A percentile compares a stretch with the other conserved stretches of the same genome.
Evolutionary conservation across 2,888 invertebrate species (phyloP).

Genomic region (Scaptomyza cyrtandrae): DNA sequence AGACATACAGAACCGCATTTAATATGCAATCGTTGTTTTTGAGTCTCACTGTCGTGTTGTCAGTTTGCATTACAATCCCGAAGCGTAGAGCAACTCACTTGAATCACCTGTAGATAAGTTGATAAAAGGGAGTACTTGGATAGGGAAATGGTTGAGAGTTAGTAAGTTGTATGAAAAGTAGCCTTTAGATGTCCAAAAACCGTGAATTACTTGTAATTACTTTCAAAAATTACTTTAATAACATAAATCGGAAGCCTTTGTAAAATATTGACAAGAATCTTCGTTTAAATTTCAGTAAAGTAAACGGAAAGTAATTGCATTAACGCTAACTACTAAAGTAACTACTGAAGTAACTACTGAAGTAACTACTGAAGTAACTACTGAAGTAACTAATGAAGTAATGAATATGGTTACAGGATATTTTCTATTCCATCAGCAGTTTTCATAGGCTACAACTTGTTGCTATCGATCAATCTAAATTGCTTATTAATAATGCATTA

Average conservation of each 20-base stretch:
- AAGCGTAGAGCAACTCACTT: constrained; percentile 7
- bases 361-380: too few relatives aligned
- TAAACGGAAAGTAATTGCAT: too few relatives aligned
- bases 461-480: constrained; percentile 34
- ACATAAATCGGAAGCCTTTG: not conserved
- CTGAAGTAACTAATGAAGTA: not conserved
- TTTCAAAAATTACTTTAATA: not conserved
- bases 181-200: too few relatives aligned
- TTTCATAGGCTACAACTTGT: not conserved
- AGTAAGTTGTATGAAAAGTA: too few relatives aligned
- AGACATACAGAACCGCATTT: constrained; percentile 31
- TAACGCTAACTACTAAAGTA: too few relatives aligned
- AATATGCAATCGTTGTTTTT: constrained; percentile 56
- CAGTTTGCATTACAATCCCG: constrained; percentile 46
- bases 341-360: too few relatives aligned
- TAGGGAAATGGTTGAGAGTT: not conserved
- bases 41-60: constrained; percentile 36
- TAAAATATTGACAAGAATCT: too few relatives aligned
- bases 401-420: not conserved
- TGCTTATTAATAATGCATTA: constrained; percentile 18
- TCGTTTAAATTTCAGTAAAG: too few relatives aligned
- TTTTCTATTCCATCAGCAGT: not conserved
- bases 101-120: constrained; percentile 12
- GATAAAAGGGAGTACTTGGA: not conserved
- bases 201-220: not conserved